Percentiles rank a stretch among this genome's conserved stretches.
Conservation (phyloP, 2,797 vertebrate genomes). For the Pteronotus mesoamericanus region DNA sequence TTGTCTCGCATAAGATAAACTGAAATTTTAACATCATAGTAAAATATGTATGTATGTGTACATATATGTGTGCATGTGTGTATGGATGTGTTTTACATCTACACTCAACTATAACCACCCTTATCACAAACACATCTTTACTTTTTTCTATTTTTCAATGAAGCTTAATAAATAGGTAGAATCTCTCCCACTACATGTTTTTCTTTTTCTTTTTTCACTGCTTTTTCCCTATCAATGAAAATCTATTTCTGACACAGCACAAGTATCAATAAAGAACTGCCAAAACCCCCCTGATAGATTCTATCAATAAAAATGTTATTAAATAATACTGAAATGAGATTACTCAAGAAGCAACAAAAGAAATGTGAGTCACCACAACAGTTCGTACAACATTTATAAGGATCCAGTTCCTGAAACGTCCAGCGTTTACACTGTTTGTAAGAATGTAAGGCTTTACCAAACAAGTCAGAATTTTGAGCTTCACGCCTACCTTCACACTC, state of each 20-base stretch:
- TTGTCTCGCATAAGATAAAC: background rate
- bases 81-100: background rate
- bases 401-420: background rate
- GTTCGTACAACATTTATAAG: background rate
- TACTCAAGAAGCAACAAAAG: background rate
- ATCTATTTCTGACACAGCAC: background rate
- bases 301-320: background rate
- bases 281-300: background rate
- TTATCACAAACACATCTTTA: background rate
- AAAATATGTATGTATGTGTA: background rate
- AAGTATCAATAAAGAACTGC: background rate
- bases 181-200: background rate
- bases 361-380: background rate
- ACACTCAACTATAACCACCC: background rate
- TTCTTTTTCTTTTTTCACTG: background rate
- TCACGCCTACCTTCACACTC: background rate
- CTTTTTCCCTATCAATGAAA: background rate
- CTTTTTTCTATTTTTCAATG: background rate
- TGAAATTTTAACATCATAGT: background rate
- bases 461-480: background rate
- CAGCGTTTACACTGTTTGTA: background rate
- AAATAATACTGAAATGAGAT: background rate
- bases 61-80: background rate
- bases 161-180: background rate
- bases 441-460: background rate